These are phyloP conservation scores for Salvator merianae DNA, from an alignment of 2,113 vertebrate genomes.

Conservation along the genomic window DNA sequence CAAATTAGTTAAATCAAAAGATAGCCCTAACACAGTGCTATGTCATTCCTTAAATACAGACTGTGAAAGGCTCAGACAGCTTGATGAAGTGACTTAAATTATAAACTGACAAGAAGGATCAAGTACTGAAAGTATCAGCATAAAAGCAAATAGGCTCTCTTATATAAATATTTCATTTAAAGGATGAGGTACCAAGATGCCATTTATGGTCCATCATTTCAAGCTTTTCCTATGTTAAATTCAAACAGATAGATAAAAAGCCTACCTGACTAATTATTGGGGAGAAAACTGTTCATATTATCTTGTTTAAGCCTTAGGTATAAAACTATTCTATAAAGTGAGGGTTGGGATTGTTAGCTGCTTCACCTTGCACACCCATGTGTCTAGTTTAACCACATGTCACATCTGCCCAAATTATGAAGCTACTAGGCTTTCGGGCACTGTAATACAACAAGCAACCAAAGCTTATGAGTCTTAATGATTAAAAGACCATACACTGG, in stretches of 20 bases:
- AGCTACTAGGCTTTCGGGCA: not conserved
- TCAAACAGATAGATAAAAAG: not conserved
- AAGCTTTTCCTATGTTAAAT: not conserved
- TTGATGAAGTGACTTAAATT: not conserved
- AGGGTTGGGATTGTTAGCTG: no score
- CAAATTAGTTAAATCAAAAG: not conserved
- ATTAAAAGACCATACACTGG: not conserved
- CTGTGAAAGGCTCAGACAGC: not conserved
- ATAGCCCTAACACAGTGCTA: not conserved
- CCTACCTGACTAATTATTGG: not conserved
- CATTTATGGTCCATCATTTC: not conserved
- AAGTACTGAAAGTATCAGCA: not conserved
- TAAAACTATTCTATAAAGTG: conserved; percentile 49
- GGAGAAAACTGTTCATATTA: conserved; percentile 41
- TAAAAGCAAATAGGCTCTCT: not conserved
- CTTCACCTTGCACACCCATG: no score
- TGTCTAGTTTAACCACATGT: no score
- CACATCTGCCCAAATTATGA: not conserved
- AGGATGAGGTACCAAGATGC: not conserved
- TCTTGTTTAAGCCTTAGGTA: conserved; percentile 41
- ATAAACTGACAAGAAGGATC: not conserved
- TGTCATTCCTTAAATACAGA: not conserved
- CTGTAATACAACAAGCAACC: not conserved
- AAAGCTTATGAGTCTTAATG: not conserved
- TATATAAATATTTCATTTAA: not conserved